Evolutionary conservation across 2,113 vertebrate species (phyloP).

Genomic region (Cettia cetti): DNA sequence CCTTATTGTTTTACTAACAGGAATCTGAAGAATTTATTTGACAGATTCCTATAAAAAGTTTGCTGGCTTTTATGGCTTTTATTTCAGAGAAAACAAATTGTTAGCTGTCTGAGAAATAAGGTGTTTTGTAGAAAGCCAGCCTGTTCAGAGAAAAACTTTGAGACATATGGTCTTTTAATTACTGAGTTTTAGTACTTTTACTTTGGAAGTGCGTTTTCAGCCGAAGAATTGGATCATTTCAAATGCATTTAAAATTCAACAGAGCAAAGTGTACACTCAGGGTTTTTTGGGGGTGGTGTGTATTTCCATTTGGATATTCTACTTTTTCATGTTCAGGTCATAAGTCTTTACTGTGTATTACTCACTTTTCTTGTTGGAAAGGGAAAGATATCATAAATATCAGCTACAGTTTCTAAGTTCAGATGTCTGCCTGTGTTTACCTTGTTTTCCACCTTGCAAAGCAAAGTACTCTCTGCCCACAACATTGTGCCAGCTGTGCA

Average conservation of each 20-base stretch:
- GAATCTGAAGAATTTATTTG: not conserved
- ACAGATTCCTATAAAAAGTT: not conserved
- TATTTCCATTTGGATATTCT: not conserved
- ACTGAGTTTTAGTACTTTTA: not conserved
- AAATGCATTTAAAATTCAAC: not conserved
- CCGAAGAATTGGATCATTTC: not conserved
- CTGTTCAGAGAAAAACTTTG: not conserved
- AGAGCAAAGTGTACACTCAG: not conserved
- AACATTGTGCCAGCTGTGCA: not conserved
- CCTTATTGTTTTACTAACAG: not conserved
- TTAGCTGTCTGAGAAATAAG: not conserved
- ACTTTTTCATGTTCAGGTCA: not conserved
- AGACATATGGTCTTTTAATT: not conserved
- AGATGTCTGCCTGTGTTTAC: not conserved
- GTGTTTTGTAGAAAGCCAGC: not conserved
- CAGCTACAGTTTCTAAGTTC: not conserved
- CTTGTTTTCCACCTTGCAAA: not conserved
- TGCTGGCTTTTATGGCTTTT: not conserved
- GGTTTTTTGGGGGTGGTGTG: rapidly evolving
- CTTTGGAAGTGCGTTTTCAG: not conserved
- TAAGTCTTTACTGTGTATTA: not conserved
- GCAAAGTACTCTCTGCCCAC: not conserved
- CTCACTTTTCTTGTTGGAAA: not conserved
- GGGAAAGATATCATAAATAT: not conserved
- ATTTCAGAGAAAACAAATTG: not conserved